Base-by-base conservation (phyloP, 2,888 invertebrate species). In the Reticulitermes lucifugus region DNA sequence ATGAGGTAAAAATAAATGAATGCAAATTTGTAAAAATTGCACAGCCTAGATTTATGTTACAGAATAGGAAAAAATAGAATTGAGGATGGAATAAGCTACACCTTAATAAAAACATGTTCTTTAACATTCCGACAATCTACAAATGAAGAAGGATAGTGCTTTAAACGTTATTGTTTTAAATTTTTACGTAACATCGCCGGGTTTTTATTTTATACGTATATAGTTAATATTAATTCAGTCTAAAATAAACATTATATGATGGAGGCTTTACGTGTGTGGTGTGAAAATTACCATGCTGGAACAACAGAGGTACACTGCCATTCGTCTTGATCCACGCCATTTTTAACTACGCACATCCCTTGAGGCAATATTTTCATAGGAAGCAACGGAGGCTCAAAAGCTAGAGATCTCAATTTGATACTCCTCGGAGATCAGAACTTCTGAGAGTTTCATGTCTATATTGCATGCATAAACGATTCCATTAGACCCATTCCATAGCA, bases 401-500 rank as follows among this genome's bases (percentile, higher is more conserved):
- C 71, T 9, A 21, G 73, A 73, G 21, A 73, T 41, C 41, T 35
- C 73, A 41, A 35, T 73, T 73, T 73, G 35, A 41, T 73, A 41
- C 73, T 22, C 10, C 41, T 73, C 9, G 9, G 25, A n/a, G 65
- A 35, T 65, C 41, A 73, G 0, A 73, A 41, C 41, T 73, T 73
- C 25, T 7, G 29, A 73, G 41, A 29, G 73, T 73, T 41, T 35
- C 21, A 73, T 41, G 1, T 73, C 73, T 73, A 25, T 73, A 0
- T 73, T 73, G 73, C 73, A 41, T 73, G 73, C 73, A 73, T 73
- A 73, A 73, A 29, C 21, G 41, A 73, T 73, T 73, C 41, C 73
- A 65, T 65, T 65, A 65, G n/a, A 65, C n/a, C 0, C n/a, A n/a
- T 6, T 46, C 12, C 6, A 6, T 5, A 46, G 9, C 46, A 9